phyloP scores from a whole-genome alignment of 2,888 invertebrate species.

The Strigamia transsilvanica region DNA sequence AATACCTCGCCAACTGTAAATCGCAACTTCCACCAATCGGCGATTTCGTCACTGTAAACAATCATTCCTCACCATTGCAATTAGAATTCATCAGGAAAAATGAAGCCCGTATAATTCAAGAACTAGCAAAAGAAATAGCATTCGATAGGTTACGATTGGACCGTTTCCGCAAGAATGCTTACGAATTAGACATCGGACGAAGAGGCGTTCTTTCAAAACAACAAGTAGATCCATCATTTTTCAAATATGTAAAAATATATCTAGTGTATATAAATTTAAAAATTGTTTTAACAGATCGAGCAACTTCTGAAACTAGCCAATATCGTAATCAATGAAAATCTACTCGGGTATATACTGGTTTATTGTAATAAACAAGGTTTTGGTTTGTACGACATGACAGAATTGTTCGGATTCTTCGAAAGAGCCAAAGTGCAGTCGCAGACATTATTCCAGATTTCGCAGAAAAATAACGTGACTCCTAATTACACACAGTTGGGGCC shows the following conservation, averaged over 20 bases:
- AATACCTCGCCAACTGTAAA: neutral
- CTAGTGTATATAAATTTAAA: neutral
- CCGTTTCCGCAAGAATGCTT: conserved; percentile 14
- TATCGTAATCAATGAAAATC: neutral
- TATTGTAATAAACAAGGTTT: conserved; percentile 46
- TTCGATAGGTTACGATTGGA: neutral
- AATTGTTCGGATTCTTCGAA: conserved; percentile 33
- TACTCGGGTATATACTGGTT: neutral
- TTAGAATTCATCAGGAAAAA: neutral
- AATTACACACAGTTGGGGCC: neutral
- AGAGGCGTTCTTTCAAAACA: conserved; percentile 37
- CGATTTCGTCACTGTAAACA: neutral
- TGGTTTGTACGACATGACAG: conserved; percentile 40
- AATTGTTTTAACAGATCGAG: conserved; percentile 36
- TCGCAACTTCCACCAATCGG: neutral
- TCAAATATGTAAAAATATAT: neutral
- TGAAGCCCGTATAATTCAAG: conserved; percentile 3
- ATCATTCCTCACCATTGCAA: neutral
- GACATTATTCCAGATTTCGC: conserved; percentile 7
- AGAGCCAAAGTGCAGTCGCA: conserved; percentile 29
- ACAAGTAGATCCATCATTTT: neutral
- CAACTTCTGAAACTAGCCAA: neutral
- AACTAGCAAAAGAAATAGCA: conserved; percentile 5
- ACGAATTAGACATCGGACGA: conserved; percentile 26
- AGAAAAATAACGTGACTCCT: neutral